phyloP scores from a whole-genome alignment of 2,797 vertebrate genomes.

The Alcedo quadribrachys region DNA sequence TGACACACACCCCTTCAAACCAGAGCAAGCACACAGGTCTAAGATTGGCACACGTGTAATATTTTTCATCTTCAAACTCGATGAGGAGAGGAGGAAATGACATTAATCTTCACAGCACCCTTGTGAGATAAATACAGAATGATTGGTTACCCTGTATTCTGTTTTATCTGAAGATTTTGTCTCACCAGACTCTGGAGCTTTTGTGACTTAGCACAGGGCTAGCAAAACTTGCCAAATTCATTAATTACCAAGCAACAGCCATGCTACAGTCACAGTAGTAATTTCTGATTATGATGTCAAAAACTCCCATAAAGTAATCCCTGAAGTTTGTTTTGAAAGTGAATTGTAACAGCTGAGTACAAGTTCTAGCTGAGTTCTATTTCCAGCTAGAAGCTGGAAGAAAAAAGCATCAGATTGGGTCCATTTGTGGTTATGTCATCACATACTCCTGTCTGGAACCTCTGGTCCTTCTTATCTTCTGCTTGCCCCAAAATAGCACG shows the following conservation, averaged over 20 bases:
- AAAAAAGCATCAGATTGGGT: background rate
- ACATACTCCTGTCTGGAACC: background rate
- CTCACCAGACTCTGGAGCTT: background rate
- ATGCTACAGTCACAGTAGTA: background rate
- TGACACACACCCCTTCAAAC: background rate
- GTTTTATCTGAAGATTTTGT: conserved; percentile 9
- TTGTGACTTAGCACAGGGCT: background rate
- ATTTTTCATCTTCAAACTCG: background rate
- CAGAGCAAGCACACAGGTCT: background rate
- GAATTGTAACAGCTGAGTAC: background rate
- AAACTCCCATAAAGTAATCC: background rate
- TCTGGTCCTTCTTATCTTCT: background rate
- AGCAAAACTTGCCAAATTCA: background rate
- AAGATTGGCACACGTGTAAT: background rate
- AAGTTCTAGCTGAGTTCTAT: too few species aligned
- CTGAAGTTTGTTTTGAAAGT: background rate
- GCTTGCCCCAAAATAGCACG: background rate
- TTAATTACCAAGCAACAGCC: background rate
- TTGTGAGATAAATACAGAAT: conserved; percentile 6
- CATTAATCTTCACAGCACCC: background rate
- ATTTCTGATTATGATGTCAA: background rate
- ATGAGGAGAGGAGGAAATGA: background rate
- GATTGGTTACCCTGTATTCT: background rate
- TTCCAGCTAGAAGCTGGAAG: background rate
- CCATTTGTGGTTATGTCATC: background rate